Percentiles rank a stretch among this genome's conserved stretches.
phyloP scores from a whole-genome alignment of 92 coral and sea anemone species.

The Siderastrea radians region DNA sequence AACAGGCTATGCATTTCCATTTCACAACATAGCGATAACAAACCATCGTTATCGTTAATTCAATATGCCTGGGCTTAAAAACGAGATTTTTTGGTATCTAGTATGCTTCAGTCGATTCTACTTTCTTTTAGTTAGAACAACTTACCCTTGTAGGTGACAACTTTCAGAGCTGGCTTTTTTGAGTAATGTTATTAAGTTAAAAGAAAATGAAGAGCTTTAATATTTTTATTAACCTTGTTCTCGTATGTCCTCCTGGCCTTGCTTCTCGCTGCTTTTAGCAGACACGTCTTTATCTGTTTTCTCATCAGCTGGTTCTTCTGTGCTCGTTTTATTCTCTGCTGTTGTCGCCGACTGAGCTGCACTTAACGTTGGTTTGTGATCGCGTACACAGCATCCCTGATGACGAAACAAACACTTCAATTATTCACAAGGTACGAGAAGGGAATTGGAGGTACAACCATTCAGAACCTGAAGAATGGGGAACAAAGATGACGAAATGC shows the following conservation, averaged over 20 bases:
- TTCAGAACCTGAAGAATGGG: too few species aligned
- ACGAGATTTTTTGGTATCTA: too few species aligned
- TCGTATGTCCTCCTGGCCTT: background rate
- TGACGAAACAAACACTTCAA: background rate
- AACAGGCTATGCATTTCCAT: too few species aligned
- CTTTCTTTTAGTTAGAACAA: too few species aligned
- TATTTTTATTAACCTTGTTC: background rate
- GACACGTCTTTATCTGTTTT: background rate
- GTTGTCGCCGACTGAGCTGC: constrained; percentile 8
- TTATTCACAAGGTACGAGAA: background rate
- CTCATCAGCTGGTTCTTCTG: background rate
- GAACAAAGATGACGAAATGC: too few species aligned
- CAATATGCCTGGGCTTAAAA: too few species aligned
- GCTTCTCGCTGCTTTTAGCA: constrained; percentile 7
- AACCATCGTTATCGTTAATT: too few species aligned
- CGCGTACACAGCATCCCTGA: constrained; percentile 53
- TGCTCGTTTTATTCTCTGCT: constrained; percentile 1
- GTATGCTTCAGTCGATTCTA: too few species aligned
- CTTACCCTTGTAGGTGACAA: too few species aligned
- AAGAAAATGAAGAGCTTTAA: background rate
- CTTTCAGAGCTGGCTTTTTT: too few species aligned
- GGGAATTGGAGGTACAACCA: too few species aligned
- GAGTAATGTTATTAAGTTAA: background rate
- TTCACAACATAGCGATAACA: too few species aligned
- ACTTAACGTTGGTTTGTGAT: constrained; percentile 31